Evolutionary conservation across 2,888 invertebrate genomes (phyloP), one percentile per base, ranked within the genome.

Genomic region (Tiliacea aurago): DNA sequence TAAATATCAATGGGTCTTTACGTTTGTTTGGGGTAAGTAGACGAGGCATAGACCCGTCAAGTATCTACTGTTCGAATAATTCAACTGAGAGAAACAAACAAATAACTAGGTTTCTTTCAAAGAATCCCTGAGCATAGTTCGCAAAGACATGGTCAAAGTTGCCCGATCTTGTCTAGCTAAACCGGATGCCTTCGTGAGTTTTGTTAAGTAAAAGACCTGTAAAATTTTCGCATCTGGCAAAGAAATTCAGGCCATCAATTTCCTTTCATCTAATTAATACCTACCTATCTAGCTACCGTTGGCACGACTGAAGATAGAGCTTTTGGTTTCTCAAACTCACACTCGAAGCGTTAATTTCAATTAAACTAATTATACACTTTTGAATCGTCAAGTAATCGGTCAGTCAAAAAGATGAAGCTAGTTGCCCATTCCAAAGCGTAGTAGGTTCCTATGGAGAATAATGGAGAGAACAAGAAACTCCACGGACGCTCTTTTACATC

Each of bases 1-100:
- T 72, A 85, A 75, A 70, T 83, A 77, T 84, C 43, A 43, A 58
- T 70, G 33, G 49, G 10, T 10, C 81, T 67, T 45, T 55, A 51
- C 23, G 6, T 70, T 63, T 68, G n/a, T 64, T 64, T 64, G 33
- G 43, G n/a, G 9, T 56, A 55, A 49, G 15, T 23, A 62, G 81
- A 62, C n/a, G 18, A 20, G 28, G n/a, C 58, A 28, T 28, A 9
- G 13, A 63, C n/a, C 41, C 2, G 28, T 53, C 75, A 59, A 18
- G 23, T 28, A 6, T 0, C 18, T 15, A 0, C 20, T 45, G 13
- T n/a, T 43, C n/a, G n/a, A 55, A 37, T 49, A 41, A 53, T 65
- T 69, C 18, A 41, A 79, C 23, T 49, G 71, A 23, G 6, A 20
- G 23, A 15, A 45, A 43, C 11, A 7, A 43, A 10, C 20, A 28